Base-by-base conservation (phyloP, 1,140 invertebrate genomes). In the Calosoma granatense region DNA sequence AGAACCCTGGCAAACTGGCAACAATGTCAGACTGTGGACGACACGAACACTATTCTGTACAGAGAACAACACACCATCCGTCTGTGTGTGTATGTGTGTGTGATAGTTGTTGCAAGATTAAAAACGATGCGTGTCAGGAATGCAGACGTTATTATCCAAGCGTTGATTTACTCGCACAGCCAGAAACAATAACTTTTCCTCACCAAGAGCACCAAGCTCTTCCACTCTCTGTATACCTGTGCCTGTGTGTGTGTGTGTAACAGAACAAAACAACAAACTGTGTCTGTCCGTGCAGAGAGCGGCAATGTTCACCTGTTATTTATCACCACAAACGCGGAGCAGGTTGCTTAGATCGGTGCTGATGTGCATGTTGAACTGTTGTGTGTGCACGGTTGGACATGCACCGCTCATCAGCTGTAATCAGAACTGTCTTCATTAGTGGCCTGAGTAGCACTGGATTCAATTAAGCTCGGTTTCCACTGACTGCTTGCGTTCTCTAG, bases 171-270 rank as follows among this genome's bases (percentile, higher is more conserved):
- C 26, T 30, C 26, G 14, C 26, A 30, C 26, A 12, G 17, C 6
- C 17, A 47, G 41, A 47, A 47, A 47, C 41, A 47, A 47, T 47
- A 47, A 47, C n/a, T n/a, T n/a, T n/a, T n/a, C n/a, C n/a, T n/a
- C n/a, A n/a, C n/a, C n/a, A n/a, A n/a, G n/a, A n/a, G n/a, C n/a
- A n/a, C n/a, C n/a, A n/a, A n/a, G n/a, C n/a, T n/a, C n/a, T n/a
- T n/a, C n/a, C n/a, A n/a, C n/a, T n/a, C n/a, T n/a, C n/a, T n/a
- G n/a, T n/a, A n/a, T n/a, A n/a, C n/a, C n/a, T n/a, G n/a, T n/a
- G n/a, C n/a, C n/a, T n/a, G n/a, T n/a, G n/a, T n/a, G n/a, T n/a
- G n/a, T n/a, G n/a, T n/a, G n/a, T n/a, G 41, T 12, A 11, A 6
- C 41, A 12, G 17, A 47, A 47, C 41, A 47, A 47, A n/a, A 11